Percentiles rank a stretch among this genome's conserved stretches.
Evolutionary conservation across 2,888 invertebrate species (phyloP).

Genomic region (Margaritifera margaritifera): DNA sequence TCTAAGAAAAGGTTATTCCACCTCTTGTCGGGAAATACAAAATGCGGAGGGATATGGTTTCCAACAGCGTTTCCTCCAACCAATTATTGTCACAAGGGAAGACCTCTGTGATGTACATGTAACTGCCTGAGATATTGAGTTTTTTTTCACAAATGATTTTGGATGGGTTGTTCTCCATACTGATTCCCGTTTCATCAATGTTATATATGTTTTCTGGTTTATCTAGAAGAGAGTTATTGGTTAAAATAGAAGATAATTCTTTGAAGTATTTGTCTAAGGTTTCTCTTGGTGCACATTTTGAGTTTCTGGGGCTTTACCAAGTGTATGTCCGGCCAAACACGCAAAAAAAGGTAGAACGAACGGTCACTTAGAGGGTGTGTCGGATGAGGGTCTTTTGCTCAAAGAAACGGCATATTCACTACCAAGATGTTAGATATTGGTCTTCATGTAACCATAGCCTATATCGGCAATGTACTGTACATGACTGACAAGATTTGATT

Average conservation of each 20-base stretch:
- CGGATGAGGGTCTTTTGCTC: too few relatives aligned
- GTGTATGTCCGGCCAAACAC: constrained; percentile 13
- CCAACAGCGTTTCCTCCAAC: constrained; percentile 10
- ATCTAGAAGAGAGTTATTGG: constrained; percentile 1
- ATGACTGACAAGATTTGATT: too few relatives aligned
- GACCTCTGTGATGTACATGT: constrained; percentile 10
- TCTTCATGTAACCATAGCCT: constrained; percentile 19
- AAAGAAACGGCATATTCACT: constrained; percentile 16
- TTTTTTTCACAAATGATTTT: constrained; percentile 14
- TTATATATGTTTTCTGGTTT: constrained; percentile 11
- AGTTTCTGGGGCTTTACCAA: constrained; percentile 15
- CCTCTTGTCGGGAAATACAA: constrained; percentile 15
- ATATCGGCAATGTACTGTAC: too few relatives aligned
- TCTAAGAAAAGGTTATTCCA: constrained; percentile 9
- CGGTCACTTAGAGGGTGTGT: constrained; percentile 7
- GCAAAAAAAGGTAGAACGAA: constrained; percentile 14
- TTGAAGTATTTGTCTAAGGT: constrained; percentile 4
- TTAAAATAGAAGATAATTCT: neutral
- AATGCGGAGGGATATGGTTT: too few relatives aligned
- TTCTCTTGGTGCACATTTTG: constrained; percentile 9
- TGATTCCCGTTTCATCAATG: constrained; percentile 13
- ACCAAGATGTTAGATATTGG: constrained; percentile 11
- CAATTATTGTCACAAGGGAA: constrained; percentile 11
- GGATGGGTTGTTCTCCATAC: neutral
- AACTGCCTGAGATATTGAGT: too few relatives aligned